phyloP scores from a whole-genome alignment of 2,797 vertebrate species.

The Xerus rutilus region DNA sequence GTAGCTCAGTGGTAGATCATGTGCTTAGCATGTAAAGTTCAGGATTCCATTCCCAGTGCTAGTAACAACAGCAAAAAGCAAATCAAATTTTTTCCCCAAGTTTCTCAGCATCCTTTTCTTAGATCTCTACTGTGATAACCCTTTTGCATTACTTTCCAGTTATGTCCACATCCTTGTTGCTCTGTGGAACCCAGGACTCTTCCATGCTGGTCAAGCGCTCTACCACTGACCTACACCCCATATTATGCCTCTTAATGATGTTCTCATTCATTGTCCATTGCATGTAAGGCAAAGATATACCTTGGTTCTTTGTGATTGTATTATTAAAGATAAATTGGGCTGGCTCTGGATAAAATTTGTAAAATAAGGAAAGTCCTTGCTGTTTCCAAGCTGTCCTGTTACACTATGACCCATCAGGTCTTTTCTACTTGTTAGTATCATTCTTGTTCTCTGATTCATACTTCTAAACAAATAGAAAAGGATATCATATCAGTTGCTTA shows the following conservation, averaged over 20 bases:
- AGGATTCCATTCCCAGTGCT: not conserved
- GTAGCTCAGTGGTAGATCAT: not conserved
- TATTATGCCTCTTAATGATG: not conserved
- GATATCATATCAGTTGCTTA: not conserved
- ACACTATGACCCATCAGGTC: not conserved
- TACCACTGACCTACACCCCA: not conserved
- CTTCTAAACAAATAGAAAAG: constrained; percentile 23
- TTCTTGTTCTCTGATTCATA: not conserved
- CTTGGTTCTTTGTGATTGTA: not conserved
- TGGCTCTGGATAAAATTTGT: not conserved
- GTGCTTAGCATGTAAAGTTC: not conserved
- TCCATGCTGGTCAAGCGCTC: not conserved
- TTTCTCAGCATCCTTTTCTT: not conserved
- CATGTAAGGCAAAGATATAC: not conserved
- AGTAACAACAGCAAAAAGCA: not conserved
- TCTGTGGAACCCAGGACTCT: not conserved
- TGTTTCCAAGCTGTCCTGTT: not conserved
- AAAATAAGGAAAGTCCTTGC: not conserved
- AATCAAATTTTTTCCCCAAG: not conserved
- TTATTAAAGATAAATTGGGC: not conserved
- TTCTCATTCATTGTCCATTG: not conserved
- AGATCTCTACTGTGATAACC: not conserved
- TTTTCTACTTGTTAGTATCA: not conserved
- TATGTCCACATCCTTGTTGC: not conserved
- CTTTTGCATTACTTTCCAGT: not conserved